phyloP scores from a whole-genome alignment of 2,888 invertebrate genomes.

The Platerodrilus igneus region DNA sequence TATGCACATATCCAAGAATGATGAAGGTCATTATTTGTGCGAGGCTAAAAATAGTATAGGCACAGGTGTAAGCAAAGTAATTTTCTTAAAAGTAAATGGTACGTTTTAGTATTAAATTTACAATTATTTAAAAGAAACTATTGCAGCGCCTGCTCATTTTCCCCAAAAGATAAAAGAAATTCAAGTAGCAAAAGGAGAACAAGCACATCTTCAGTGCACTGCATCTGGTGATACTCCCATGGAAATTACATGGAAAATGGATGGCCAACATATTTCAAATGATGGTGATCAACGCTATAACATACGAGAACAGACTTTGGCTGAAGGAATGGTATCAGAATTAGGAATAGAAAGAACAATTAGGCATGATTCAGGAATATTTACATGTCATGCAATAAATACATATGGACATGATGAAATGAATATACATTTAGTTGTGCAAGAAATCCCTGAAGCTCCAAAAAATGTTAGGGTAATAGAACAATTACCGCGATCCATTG shows the following conservation, averaged over 20 bases:
- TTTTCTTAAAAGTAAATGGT: slow-evolving; percentile 87
- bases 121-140: slow-evolving; percentile 3
- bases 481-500: slow-evolving; percentile 77
- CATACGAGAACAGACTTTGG: slow-evolving; percentile 70
- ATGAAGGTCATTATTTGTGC: slow-evolving; percentile 87
- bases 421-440: slow-evolving; percentile 84
- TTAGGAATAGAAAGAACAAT: slow-evolving; percentile 79
- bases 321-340: slow-evolving; percentile 79
- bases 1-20: slow-evolving; percentile 76
- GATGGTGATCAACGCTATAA: slow-evolving; percentile 72
- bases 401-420: slow-evolving; percentile 87
- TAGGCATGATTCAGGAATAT: slow-evolving; percentile 82
- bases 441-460: slow-evolving; percentile 88
- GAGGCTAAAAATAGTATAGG: slow-evolving; percentile 92
- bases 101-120: slow-evolving; percentile 40
- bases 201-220: slow-evolving; percentile 80
- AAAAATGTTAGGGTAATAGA: slow-evolving; percentile 80
- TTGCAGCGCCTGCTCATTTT: slow-evolving; percentile 76
- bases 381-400: slow-evolving; percentile 84
- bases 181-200: slow-evolving; percentile 76
- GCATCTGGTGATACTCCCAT: slow-evolving; percentile 85
- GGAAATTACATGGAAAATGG: slow-evolving; percentile 78
- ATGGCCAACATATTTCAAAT: slow-evolving; percentile 69
- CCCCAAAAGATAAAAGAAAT: slow-evolving; percentile 77
- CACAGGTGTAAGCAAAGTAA: slow-evolving; percentile 86